These are phyloP conservation scores for Leptatherina wallacei DNA, from an alignment of 2,797 vertebrate genomes.

Conservation along the genomic window DNA sequence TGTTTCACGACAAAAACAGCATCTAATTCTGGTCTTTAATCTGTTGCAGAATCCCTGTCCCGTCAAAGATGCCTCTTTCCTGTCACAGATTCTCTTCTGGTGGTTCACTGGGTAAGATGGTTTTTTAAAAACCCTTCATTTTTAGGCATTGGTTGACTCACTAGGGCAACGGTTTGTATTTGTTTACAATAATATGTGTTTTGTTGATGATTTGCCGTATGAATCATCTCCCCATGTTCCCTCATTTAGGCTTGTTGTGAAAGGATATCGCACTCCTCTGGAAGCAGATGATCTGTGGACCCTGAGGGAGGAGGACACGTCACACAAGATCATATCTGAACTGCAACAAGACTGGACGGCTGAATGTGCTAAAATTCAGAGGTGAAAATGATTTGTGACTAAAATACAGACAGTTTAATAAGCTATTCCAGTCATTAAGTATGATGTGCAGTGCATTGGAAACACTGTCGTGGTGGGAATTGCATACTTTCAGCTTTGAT, in stretches of 20 bases:
- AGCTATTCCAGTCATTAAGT: not conserved
- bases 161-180: conserved; percentile 52
- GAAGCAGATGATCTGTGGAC: conserved; percentile 89
- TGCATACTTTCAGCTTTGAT: not conserved
- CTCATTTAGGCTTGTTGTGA: conserved; percentile 86
- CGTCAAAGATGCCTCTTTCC: conserved; percentile 89
- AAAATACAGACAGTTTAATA: not conserved
- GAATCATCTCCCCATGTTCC: conserved; percentile 32
- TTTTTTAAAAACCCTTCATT: conserved; percentile 55
- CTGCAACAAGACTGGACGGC: conserved; percentile 88
- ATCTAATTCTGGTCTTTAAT: conserved; percentile 63
- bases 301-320: conserved; percentile 87
- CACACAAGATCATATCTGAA: conserved; percentile 87
- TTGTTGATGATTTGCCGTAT: conserved; percentile 49
- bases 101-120: conserved; percentile 94
- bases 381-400: conserved; percentile 79
- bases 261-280: conserved; percentile 86
- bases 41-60: conserved; percentile 92
- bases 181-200: conserved; percentile 71
- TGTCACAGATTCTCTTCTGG: conserved; percentile 95
- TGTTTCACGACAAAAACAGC: conserved; percentile 59
- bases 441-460: not conserved
- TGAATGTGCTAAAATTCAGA: conserved; percentile 70
- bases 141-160: conserved; percentile 57
- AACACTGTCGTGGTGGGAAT: not conserved